Evolutionary conservation across 2,113 vertebrate species (phyloP), one percentile per base, ranked within the genome.

Genomic region (Podilymbus podiceps): DNA sequence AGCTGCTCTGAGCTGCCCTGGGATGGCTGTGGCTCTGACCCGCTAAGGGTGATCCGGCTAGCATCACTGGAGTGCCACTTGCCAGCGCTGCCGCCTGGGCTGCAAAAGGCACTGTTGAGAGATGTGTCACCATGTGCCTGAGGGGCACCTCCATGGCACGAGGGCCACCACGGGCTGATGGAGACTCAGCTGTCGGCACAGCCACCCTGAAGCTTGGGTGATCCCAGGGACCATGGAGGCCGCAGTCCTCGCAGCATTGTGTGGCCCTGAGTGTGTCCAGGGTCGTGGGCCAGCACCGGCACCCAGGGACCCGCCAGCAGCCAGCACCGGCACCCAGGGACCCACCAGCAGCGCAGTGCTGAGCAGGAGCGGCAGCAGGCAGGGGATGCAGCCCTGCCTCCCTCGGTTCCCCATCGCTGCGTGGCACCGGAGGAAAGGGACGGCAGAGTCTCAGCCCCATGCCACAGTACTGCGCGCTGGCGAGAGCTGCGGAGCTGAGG

Each of bases 61-160:
- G 56, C 3, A 3, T 49, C 85, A 13, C 55, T 46, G 0, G 15
- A 21, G 77, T 1, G 60, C 33, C 40, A 0, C 28, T 21, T 4
- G 24, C 27, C 68, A 31, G 46, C 0, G 5, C 60, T 18, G 52
- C 56, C 22, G 59, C 55, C 53, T 6, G 47, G 18, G 69, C 74
- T 40, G 49, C 59, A 12, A 2, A 35, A 23, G n/a, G 12, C 0
- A 1, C 53, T 31, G 5, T 2, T 27, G 1, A 16, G 10, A 18
- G 16, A 4, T 2, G 6, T 31, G 47, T 21, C 55, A 40, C 47
- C 38, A 6, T 10, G 5, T 2, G 12, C 25, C 56, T 1, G 33
- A 21, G 38, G 28, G 23, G 5, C 2, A 0, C 30, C 22, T 1
- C 15, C 1, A 2, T 9, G 42, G 7, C 3, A 0, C 16, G 59